These are phyloP conservation scores for Watsonalla binaria DNA, from an alignment of 2,888 invertebrate species.

Conservation along the genomic window DNA sequence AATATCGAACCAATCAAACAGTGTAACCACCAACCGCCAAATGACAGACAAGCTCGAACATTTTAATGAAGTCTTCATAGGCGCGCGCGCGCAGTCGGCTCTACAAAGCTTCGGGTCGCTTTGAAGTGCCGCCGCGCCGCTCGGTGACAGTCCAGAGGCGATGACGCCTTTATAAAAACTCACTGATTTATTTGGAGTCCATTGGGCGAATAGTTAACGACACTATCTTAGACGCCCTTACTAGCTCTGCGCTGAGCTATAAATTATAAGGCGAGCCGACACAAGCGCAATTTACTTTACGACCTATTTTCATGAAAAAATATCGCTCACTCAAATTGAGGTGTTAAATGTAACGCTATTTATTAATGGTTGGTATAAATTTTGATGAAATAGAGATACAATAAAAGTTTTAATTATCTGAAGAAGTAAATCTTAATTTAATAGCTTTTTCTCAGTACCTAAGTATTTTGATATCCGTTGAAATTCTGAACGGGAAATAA, in stretches of 20 bases:
- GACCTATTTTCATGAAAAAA: constrained; percentile 7
- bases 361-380: background rate
- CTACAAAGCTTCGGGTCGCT: constrained; percentile 43
- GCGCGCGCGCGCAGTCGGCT: constrained; percentile 51
- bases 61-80: constrained; percentile 65
- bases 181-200: constrained; percentile 64
- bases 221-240: constrained; percentile 26
- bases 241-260: constrained; percentile 24
- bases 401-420: background rate
- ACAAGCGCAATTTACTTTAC: constrained; percentile 19
- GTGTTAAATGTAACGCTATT: constrained; percentile 30
- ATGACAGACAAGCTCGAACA: constrained; percentile 45
- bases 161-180: constrained; percentile 73
- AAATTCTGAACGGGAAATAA: no score
- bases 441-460: no score
- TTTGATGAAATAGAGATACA: background rate
- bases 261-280: constrained; percentile 23
- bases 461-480: no score
- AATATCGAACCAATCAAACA: constrained; percentile 44
- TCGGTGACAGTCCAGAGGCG: constrained; percentile 63
- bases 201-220: constrained; percentile 36
- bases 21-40: constrained; percentile 20
- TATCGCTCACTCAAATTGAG: constrained; percentile 16
- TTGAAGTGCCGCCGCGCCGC: constrained; percentile 47
- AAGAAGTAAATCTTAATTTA: background rate